Percentiles rank a stretch among this genome's conserved stretches.
phyloP scores from a whole-genome alignment of 2,113 vertebrate species.

The Oxyruncus cristatus region DNA sequence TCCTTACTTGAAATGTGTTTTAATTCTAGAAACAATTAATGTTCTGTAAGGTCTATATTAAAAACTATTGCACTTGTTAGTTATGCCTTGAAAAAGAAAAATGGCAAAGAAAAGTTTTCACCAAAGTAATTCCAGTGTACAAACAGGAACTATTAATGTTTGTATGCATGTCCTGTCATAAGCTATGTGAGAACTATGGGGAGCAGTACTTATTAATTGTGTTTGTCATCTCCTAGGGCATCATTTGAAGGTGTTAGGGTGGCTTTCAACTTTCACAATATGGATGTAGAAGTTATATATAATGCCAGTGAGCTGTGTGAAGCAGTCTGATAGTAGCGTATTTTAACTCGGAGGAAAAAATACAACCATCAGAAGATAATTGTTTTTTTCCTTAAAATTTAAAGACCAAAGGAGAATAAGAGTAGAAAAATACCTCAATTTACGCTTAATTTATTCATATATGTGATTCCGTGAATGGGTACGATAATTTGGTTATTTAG shows the following conservation, averaged over 20 bases:
- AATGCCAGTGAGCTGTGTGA: not conserved
- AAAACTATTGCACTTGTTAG: not conserved
- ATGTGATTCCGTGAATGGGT: not conserved
- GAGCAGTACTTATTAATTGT: not conserved
- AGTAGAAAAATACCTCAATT: not conserved
- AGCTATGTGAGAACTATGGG: not conserved
- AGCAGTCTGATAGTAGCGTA: not conserved
- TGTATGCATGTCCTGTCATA: not conserved
- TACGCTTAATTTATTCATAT: not conserved
- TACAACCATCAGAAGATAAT: not conserved
- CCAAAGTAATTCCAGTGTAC: not conserved
- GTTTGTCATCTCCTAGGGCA: not conserved
- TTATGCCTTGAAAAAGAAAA: not conserved
- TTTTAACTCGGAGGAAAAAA: not conserved
- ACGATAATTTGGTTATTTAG: conserved; percentile 13
- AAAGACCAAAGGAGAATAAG: not conserved
- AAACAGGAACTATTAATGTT: not conserved
- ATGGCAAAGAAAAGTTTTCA: not conserved
- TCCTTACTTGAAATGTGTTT: not conserved
- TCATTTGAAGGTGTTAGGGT: not conserved
- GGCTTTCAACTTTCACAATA: not conserved
- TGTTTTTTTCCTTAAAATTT: not conserved
- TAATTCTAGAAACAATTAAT: not conserved
- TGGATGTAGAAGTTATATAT: not conserved
- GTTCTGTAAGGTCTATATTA: not conserved